Percentiles rank a stretch among this genome's conserved stretches.
phyloP scores from a whole-genome alignment of 2,113 vertebrate species.

The Anoplopoma fimbria region DNA sequence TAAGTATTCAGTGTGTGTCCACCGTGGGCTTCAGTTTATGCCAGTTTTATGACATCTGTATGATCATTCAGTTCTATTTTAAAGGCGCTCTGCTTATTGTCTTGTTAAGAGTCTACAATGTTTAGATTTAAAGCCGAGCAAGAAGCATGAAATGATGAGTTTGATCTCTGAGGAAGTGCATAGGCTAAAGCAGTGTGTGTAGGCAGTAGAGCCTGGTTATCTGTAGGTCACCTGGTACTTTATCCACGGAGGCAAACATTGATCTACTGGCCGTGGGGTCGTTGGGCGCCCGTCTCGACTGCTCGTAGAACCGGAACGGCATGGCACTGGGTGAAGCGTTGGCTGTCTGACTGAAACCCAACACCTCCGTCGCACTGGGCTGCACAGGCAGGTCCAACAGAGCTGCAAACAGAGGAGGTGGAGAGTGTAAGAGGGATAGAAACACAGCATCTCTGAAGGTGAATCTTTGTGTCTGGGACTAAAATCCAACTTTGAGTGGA shows the following conservation, averaged over 20 bases:
- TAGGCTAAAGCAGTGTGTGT: background rate
- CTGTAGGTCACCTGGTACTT: constrained; percentile 91
- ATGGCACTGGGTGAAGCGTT: constrained; percentile 86
- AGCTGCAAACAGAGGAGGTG: constrained; percentile 40
- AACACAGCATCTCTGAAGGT: background rate
- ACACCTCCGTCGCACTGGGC: constrained; percentile 84
- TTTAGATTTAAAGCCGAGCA: background rate
- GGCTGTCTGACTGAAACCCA: constrained; percentile 90
- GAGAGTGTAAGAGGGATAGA: background rate
- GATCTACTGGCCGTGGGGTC: constrained; percentile 91
- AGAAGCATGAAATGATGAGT: background rate
- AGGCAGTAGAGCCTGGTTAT: background rate
- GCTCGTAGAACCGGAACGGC: constrained; percentile 97
- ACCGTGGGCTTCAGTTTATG: background rate
- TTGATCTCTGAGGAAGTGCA: background rate
- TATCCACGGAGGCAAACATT: constrained; percentile 94
- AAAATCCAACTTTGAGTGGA: background rate
- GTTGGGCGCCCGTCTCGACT: constrained; percentile 90
- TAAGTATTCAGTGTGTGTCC: background rate
- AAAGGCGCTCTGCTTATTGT: background rate
- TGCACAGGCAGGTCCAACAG: constrained; percentile 75
- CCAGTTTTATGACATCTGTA: background rate
- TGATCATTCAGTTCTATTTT: background rate
- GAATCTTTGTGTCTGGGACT: no score
- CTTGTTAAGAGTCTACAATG: background rate